Base-by-base conservation (phyloP, 2,797 vertebrate species). In the Lepus oiostolus region DNA sequence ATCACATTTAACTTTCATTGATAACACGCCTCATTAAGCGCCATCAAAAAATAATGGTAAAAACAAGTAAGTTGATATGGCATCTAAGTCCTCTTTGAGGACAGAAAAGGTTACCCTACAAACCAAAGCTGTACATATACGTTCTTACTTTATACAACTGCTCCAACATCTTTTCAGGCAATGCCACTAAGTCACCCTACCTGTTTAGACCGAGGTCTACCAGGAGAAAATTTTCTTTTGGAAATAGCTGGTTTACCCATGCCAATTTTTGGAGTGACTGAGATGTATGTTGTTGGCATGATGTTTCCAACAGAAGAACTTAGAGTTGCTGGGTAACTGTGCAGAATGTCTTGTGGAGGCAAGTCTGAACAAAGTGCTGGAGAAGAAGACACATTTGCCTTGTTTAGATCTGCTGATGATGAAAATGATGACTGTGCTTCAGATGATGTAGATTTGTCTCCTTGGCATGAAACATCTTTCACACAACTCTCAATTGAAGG, bases 241-340 rank as follows among this genome's bases (percentile, higher is more conserved):
- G 99, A 99, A 98, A 99, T 99, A 97, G 99, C 99, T 71, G 99
- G 99, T 96, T 99, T 99, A 58, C 99, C 99, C 99, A 99, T 99
- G 97, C 99, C 99, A 35, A 99, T 99, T 98, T 99, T 99, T 82
- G 99, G 99, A 97, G 99, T 99, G 97, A 99, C 98, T 38, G 99
- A 98, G 98, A 99, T 98, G 79, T 99, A 99, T 8, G 99, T 99
- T 19, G 99, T 98, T 90, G 99, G 98, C 98, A 99, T 98, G 91
- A 98, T 90, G 19, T 97, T 97, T 50, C 98, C 98, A 92, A 96
- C 95, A 95, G 98, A 24, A 63, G 98, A 96, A 85, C 82, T 97
- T 93, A 98, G 92, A 8, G 97, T 38, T 35, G 98, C 83, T 26
- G 96, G 96, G 97, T 98, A 98, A 52, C 67, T 10, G 7, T 98